Evolutionary conservation across 1,140 invertebrate genomes (phyloP), one percentile per base, ranked within the genome.

Genomic region (Calliphora vicina): DNA sequence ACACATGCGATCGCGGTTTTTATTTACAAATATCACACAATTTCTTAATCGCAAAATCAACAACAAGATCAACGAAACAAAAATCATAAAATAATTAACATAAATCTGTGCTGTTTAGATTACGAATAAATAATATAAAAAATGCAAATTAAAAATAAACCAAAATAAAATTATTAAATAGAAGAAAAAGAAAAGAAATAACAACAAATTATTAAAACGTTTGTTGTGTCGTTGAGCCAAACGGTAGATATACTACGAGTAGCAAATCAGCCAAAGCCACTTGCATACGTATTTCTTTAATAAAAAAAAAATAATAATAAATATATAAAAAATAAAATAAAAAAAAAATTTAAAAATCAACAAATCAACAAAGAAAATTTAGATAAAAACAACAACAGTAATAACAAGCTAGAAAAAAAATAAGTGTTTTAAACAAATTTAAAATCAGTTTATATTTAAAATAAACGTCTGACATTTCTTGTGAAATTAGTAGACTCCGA

Each of bases 351-450:
- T 35, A 35, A 35, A 50, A 50, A 50, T 50, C 45, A 35, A 57
- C 61, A 67, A 67, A 67, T 67, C 50, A 67, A 67, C 61, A 67
- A 67, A 67, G 61, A 67, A 67, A 67, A 67, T 67, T 67, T 67
- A 67, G 61, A 67, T 67, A 67, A 67, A 67, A n/a, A n/a, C n/a
- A n/a, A 67, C 17, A 67, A 23, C 6, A 50, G 35, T 15, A 23
- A 23, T 23, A 67, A 67, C 3, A 67, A 25, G 9, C 15, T n/a
- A 17, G 15, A 67, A 8, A 12, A 20, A 67, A 67, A 23, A n/a
- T n/a, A n/a, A 50, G 12, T 50, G 45, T 50, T 45, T 45, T 17
- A 50, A 25, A 23, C 23, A 67, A 67, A 20, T 17, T 67, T n/a
- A 67, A 57, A 57, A 57, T n/a, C 50, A 17, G 50, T n/a, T 57